Base-by-base conservation (phyloP, 2,888 invertebrate genomes). In the Dasypolia templi region DNA sequence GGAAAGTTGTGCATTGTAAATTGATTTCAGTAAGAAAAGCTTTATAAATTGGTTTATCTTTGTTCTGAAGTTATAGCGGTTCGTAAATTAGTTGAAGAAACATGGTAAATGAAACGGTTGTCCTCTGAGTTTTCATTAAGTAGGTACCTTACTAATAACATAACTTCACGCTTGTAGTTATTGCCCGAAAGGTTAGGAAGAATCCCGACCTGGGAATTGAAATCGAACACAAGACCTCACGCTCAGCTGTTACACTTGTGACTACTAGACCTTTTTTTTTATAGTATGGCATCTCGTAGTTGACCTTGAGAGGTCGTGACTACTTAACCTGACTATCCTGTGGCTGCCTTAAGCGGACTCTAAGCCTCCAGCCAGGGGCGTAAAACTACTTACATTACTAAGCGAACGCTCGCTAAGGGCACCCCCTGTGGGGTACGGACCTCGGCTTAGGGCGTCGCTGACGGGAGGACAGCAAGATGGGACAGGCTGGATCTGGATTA, bases 1-100 rank as follows among this genome's bases (percentile, higher is more conserved):
- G 56, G 53, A 53, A 53, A 68, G 75, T 72, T 74, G 73, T 75
- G 75, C 63, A 75, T 72, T 69, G 67, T 66, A 73, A 84, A 82
- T 69, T 62, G 53, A 64, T 75, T 75, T 70, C n/a, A 58, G 11
- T 68, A 73, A 73, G 42, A 55, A 61, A 35, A 7, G 46, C 14
- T 55, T 55, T 63, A 63, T 63, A 58, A 59, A 59, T 72, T 39
- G 17, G 6, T 44, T 66, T 79, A 72, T 22, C 32, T 49, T 26
- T 46, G 14, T 77, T 39, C 9, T 46, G 26, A 42, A 70, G 11
- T 44, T 51, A 26, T 26, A 58, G 49, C 35, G 9, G 39, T 49
- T 51, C 1, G 19, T 35, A 51, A 22, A 51, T n/a, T 29, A 42
- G 42, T 42, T 42, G 22, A 22, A 61, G 4, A 39, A 26, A 7